Base-by-base conservation (phyloP, 2,113 vertebrate genomes). In the Euleptes europaea region DNA sequence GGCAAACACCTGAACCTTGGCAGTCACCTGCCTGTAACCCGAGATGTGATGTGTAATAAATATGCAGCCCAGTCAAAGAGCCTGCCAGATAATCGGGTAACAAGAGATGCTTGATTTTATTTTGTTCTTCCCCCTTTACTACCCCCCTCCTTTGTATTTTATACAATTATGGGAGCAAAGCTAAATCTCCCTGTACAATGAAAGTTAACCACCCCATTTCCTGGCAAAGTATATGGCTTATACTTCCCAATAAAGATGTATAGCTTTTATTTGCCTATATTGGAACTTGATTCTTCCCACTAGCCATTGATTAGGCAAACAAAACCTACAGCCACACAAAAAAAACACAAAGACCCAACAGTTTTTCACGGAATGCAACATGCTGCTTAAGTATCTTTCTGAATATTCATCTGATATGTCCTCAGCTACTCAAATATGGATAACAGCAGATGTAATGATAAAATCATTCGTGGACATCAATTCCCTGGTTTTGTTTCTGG, bases 41-140 rank as follows among this genome's bases (percentile, higher is more conserved):
- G 89, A 95, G 88, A 91, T 69, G 66, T 80, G 40, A 26, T 72
- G 70, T 82, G 3, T 92, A 91, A 88, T 86, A 90, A 95, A 91
- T 90, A 92, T 0, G 0, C 80, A 77, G 70, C 42, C 89, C 87
- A 83, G 78, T 65, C 80, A 76, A 63, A 93, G 89, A 86, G 44
- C 19, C 60, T 70, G 67, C 71, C 69, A 84, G 69, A 84, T 90
- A 66, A 51, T 63, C 81, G 84, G 84, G 91, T 89, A 94, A 89
- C 69, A 86, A 83, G 88, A 95, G 82, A 92, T 70, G 83, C 63
- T 57, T 85, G 17, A 93, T 88, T 92, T 86, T 85, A 80, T 88
- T 84, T 80, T 78, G 3, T 80, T 87, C 83, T 89, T 88, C 80
- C 73, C 40, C 69, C 74, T 83, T 90, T 86, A 81, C 78, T 82